Evolutionary conservation across 2,888 invertebrate genomes (phyloP).

Genomic region (Apantesis nais): DNA sequence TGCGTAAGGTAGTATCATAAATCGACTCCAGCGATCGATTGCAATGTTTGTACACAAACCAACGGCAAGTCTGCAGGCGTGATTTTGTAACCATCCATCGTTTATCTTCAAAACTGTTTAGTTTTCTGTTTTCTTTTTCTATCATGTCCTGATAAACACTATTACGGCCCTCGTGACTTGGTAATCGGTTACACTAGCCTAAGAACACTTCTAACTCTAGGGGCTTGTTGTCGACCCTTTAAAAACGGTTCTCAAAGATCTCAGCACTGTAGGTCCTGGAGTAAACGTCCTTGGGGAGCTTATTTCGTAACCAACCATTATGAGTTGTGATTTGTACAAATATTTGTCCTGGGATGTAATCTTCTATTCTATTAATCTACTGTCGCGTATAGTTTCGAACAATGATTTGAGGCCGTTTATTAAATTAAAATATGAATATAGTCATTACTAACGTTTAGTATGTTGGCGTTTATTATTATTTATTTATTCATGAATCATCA

Average conservation of each 20-base stretch:
- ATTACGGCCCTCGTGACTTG: background rate
- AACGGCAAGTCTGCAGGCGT: conserved; percentile 78
- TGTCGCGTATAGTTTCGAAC: too few species aligned
- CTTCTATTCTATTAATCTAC: too few species aligned
- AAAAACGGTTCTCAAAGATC: background rate
- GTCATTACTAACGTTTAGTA: too few species aligned
- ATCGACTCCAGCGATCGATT: conserved; percentile 74
- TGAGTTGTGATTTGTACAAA: too few species aligned
- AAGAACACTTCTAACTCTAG: background rate
- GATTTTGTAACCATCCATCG: conserved; percentile 71
- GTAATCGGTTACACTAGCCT: background rate
- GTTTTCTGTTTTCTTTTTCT: background rate
- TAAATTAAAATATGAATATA: too few species aligned
- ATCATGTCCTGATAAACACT: background rate
- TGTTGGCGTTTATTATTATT: too few species aligned
- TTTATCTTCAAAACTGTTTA: conserved; percentile 60
- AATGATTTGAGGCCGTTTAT: too few species aligned
- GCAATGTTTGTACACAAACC: conserved; percentile 78
- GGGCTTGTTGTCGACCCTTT: background rate
- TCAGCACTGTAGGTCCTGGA: background rate
- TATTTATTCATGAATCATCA: too few species aligned
- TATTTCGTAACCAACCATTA: background rate
- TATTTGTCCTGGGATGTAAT: too few species aligned
- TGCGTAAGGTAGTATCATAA: conserved; percentile 68
- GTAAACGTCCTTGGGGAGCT: background rate